Evolutionary conservation across 2,797 vertebrate genomes (phyloP).

Genomic region (Notoglanidium macrostoma): DNA sequence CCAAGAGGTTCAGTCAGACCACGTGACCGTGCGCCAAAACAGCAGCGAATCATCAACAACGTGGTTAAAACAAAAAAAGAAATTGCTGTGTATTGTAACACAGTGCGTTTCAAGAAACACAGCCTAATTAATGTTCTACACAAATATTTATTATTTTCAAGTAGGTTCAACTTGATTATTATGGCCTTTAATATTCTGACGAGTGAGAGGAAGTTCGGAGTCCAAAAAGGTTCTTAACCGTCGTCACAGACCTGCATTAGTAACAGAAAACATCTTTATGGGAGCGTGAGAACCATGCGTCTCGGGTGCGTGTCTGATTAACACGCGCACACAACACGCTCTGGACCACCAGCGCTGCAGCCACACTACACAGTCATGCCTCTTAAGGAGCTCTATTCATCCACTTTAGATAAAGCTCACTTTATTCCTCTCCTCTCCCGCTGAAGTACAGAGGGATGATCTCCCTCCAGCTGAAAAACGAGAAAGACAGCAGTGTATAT

Average conservation of each 20-base stretch:
- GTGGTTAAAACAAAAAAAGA: neutral
- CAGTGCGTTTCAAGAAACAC: neutral
- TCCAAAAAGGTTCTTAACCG: neutral
- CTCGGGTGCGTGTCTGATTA: conserved; percentile 45
- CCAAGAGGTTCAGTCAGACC: neutral
- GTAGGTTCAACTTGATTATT: neutral
- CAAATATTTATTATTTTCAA: neutral
- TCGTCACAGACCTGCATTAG: neutral
- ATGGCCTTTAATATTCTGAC: neutral
- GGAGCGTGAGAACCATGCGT: conserved; percentile 53
- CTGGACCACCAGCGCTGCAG: conserved; percentile 39
- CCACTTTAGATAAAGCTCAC: conserved; percentile 44
- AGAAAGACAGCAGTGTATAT: neutral
- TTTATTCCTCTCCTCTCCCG: conserved; percentile 42
- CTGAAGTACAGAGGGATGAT: conserved; percentile 41
- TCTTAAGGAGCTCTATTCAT: conserved; percentile 45
- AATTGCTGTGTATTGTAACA: neutral
- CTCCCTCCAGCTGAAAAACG: conserved; percentile 25
- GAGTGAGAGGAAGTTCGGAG: neutral
- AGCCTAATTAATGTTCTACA: neutral
- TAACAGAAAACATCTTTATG: neutral
- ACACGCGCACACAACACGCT: conserved; percentile 46
- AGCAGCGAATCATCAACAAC: neutral
- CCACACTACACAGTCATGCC: conserved; percentile 41
- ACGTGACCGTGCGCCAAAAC: neutral